A percentile compares a stretch with the other conserved stretches of the same genome.
phyloP scores from a whole-genome alignment of 2,888 invertebrate genomes.

The Ichneumoninae sp. region DNA sequence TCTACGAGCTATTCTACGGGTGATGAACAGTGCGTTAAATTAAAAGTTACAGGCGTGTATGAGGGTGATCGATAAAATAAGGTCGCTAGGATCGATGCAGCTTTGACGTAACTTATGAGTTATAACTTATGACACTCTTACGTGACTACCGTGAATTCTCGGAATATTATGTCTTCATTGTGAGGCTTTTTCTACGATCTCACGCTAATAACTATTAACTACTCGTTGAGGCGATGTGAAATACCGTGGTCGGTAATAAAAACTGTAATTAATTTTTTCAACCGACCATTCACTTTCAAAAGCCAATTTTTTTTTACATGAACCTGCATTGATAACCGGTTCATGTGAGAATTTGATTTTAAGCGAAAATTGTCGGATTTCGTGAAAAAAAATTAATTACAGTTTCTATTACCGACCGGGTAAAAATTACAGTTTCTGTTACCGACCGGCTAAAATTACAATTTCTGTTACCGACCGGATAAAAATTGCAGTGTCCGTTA shows the following conservation, averaged over 20 bases:
- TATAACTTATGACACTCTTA: background rate
- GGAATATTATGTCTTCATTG: constrained; percentile 14
- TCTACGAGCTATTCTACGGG: constrained; percentile 49
- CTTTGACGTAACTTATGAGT: background rate
- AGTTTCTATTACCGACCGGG: no score
- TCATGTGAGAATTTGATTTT: background rate
- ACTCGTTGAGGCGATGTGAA: constrained; percentile 5
- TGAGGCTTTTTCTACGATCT: constrained; percentile 9
- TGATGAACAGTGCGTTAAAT: background rate
- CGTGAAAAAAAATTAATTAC: background rate
- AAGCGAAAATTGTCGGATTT: background rate
- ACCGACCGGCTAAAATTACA: background rate
- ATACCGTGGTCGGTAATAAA: background rate
- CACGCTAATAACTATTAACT: background rate
- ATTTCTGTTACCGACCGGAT: no score
- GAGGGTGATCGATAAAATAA: constrained; percentile 4
- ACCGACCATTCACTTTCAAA: background rate
- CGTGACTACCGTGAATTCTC: background rate
- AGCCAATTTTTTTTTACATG: background rate
- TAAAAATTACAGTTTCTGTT: background rate
- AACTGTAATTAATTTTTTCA: background rate
- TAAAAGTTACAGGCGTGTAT: background rate
- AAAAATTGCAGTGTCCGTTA: background rate
- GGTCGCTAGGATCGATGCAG: background rate
- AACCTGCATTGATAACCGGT: no score